phyloP scores from a whole-genome alignment of 2,888 invertebrate species.

The Agrochola macilenta region DNA sequence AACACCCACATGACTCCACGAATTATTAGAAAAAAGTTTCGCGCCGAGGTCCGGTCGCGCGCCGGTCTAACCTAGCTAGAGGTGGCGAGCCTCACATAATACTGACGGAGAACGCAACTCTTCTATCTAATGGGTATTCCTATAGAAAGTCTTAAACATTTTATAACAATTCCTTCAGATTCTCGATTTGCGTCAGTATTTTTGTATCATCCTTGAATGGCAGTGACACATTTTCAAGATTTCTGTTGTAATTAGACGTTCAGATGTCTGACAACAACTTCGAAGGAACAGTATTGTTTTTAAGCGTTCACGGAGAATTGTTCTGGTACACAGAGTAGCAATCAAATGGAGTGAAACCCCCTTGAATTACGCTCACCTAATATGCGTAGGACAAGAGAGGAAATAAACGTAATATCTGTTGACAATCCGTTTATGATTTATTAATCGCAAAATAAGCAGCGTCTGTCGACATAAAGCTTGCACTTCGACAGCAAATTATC shows the following conservation, averaged over 20 bases:
- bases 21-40: slow-evolving; percentile 44
- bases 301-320: slow-evolving; percentile 11
- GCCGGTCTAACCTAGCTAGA: slow-evolving; percentile 53
- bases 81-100: slow-evolving; percentile 61
- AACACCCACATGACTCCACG: slow-evolving; percentile 60
- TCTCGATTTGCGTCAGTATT: slow-evolving; percentile 19
- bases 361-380: neutral
- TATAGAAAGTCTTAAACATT: slow-evolving; percentile 25
- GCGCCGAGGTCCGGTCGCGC: slow-evolving; percentile 33
- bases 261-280: slow-evolving; percentile 6
- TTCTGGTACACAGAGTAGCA: slow-evolving; percentile 12
- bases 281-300: slow-evolving; percentile 7
- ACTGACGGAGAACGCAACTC: slow-evolving; percentile 49
- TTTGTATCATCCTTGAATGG: slow-evolving; percentile 7
- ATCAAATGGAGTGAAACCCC: slow-evolving; percentile 14
- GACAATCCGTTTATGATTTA: neutral
- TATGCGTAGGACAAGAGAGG: neutral
- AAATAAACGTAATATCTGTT: slow-evolving; percentile 10
- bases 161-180: slow-evolving; percentile 17
- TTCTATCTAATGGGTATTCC: slow-evolving; percentile 36
- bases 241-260: neutral
- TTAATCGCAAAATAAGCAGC: neutral
- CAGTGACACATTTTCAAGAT: slow-evolving; percentile 19
- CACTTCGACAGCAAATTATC: neutral
- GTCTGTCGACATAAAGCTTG: neutral